Evolutionary conservation across 1,140 invertebrate species (phyloP).

Genomic region (Mizuhopecten yessoensis): DNA sequence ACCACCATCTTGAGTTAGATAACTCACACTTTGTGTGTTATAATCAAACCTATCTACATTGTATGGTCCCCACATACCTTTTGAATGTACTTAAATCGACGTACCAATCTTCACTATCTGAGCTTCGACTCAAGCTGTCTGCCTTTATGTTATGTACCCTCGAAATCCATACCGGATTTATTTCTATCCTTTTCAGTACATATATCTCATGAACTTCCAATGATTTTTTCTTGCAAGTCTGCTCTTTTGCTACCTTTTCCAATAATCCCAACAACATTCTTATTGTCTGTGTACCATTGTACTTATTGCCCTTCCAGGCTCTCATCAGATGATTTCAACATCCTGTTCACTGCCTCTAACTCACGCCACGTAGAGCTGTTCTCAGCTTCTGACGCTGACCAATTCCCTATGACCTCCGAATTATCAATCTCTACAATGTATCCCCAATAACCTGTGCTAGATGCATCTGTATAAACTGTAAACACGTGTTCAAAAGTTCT

Average conservation of each 20-base stretch:
- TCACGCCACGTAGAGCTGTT: neutral
- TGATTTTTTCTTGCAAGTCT: conserved; percentile 51
- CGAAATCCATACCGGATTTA: conserved; percentile 44
- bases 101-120: conserved; percentile 55
- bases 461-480: no score
- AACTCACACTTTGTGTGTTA: conserved; percentile 44
- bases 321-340: neutral
- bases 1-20: conserved; percentile 57
- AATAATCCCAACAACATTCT: conserved; percentile 58
- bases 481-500: no score
- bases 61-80: conserved; percentile 46
- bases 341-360: neutral
- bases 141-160: conserved; percentile 40
- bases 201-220: conserved; percentile 51
- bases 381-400: no score
- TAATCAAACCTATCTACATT: conserved; percentile 48
- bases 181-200: neutral
- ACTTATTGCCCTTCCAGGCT: neutral
- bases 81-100: neutral
- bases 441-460: no score
- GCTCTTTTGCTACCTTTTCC: conserved; percentile 57
- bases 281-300: conserved; percentile 60
- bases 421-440: no score
- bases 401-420: no score
- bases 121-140: conserved; percentile 40